Base-by-base conservation (phyloP, 2,113 vertebrate species). In the Symphodus melops region DNA sequence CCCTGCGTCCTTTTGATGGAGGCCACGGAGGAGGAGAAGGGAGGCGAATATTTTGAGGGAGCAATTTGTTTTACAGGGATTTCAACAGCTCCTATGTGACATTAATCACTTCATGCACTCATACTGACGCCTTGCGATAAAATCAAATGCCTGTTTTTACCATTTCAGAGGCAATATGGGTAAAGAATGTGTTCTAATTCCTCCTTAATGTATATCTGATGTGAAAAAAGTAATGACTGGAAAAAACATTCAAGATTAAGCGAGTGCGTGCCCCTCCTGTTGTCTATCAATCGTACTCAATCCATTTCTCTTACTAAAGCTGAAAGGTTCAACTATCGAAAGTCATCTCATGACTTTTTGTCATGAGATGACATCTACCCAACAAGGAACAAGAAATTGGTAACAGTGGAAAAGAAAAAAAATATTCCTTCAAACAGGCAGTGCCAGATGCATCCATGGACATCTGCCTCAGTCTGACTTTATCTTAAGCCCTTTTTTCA, bases 21-120 rank as follows among this genome's bases (percentile, higher is more conserved):
- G 70, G 62, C 77, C 67, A 51, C 41, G 8, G 57, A 78, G 9
- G 57, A 78, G 75, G 56, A 78, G 61, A 71, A 78, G 53, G 59
- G 56, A 75, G 55, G 28, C 49, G 61, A 62, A 74, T 72, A 64
- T 80, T 68, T 75, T 41, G 25, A 41, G 8, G 51, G 53, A 61
- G 58, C 36, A 39, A 74, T 86, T 44, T 83, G 59, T 80, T 80
- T 75, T 77, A 79, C 69, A 39, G 72, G 55, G 61, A 56, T 49
- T 79, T 81, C 23, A 72, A 60, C 37, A 41, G 56, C 60, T 78
- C 21, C 37, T 41, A 10, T 62, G 66, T 75, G 68, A 62, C 76
- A 79, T 88, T 79, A 65, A 77, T 86, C 77, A 84, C 25, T 13
- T 36, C 5, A 23, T 28, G 60, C 60, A 61, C 49, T 69, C 71